Percentiles rank a stretch among this genome's conserved stretches.
phyloP scores from a whole-genome alignment of 1,140 invertebrate species.

The Octopus sinensis region DNA sequence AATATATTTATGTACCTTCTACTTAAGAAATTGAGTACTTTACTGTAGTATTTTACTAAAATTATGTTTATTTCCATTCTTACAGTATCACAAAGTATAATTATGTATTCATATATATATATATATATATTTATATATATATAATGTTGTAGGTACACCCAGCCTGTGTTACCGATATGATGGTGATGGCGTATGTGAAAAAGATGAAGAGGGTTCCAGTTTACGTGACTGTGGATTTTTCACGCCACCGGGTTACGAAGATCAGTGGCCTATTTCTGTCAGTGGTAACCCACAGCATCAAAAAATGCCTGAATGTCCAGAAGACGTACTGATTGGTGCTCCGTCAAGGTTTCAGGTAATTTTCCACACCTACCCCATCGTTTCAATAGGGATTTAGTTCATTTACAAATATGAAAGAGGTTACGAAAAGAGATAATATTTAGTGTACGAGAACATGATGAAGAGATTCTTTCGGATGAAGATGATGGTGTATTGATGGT shows the following conservation, averaged over 20 bases:
- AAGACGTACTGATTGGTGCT: conserved; percentile 30
- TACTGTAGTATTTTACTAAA: no score
- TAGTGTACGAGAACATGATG: no score
- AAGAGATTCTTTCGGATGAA: no score
- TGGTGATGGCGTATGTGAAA: conserved; percentile 41
- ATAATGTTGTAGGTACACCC: conserved; percentile 28
- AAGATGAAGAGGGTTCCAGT: conserved; percentile 32
- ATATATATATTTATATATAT: conserved; percentile 10
- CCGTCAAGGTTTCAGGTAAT: conserved; percentile 28
- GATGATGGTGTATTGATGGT: no score
- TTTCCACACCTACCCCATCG: background rate
- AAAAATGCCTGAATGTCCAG: conserved; percentile 27
- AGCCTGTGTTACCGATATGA: conserved; percentile 42
- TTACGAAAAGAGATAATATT: no score
- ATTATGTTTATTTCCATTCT: no score
- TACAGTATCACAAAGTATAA: background rate
- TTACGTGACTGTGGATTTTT: conserved; percentile 40
- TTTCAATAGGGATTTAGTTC: no score
- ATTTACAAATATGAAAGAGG: no score
- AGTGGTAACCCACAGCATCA: conserved; percentile 33
- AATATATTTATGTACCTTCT: no score
- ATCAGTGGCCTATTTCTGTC: conserved; percentile 38
- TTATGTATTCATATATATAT: background rate
- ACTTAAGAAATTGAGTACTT: no score
- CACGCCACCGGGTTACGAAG: conserved; percentile 35